These are phyloP conservation scores for Bovichtus diacanthus DNA, from an alignment of 2,797 vertebrate genomes.

Conservation along the genomic window DNA sequence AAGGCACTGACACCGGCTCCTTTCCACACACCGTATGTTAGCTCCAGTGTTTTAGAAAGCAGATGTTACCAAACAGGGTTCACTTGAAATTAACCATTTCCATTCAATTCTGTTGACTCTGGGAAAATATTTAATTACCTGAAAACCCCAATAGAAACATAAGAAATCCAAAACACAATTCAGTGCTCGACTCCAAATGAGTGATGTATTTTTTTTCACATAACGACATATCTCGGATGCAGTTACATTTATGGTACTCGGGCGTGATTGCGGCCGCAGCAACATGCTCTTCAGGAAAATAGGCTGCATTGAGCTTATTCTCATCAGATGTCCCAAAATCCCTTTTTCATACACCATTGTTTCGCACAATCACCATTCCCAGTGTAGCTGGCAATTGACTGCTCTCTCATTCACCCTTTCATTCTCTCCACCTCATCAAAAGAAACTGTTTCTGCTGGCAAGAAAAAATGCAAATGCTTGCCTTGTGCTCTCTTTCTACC, in stretches of 20 bases:
- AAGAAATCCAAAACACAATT: neutral
- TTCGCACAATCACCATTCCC: constrained; percentile 52
- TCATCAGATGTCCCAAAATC: constrained; percentile 55
- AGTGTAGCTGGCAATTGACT: constrained; percentile 50
- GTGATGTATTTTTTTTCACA: neutral
- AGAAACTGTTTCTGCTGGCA: constrained; percentile 59
- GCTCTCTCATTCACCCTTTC: constrained; percentile 55
- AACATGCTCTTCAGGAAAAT: constrained; percentile 17
- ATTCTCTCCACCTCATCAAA: constrained; percentile 63
- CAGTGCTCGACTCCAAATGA: neutral
- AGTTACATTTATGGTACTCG: neutral
- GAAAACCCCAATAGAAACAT: neutral
- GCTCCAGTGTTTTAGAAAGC: neutral
- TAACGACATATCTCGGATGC: neutral
- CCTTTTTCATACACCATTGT: constrained; percentile 56
- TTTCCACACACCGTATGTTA: neutral
- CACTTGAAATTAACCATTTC: neutral
- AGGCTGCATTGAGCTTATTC: constrained; percentile 19
- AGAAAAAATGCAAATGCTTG: constrained; percentile 62
- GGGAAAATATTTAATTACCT: neutral
- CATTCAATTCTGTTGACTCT: neutral
- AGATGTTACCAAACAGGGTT: neutral
- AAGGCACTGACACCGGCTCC: neutral
- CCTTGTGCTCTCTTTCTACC: constrained; percentile 42
- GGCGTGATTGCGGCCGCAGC: constrained; percentile 2